Evolutionary conservation across 2,797 vertebrate genomes (phyloP), one percentile per base, ranked within the genome.

Genomic region (Champsocephalus esox): DNA sequence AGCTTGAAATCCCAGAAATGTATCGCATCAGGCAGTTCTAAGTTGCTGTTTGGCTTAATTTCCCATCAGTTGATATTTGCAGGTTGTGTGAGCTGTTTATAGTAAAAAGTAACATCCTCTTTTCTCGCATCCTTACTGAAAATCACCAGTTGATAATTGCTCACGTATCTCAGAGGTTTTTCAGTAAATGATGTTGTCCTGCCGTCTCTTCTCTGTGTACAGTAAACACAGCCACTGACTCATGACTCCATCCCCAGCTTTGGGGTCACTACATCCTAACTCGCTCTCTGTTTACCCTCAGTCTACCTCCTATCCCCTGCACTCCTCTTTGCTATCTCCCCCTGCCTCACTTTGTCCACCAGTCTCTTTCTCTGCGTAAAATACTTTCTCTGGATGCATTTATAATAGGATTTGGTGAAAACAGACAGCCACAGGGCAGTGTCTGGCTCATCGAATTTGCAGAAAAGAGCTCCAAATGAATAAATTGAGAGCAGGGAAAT

Each of bases 221-320:
- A 80, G 87, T 87, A 90, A 91, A 92, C 88, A 88, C 69, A 90
- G 77, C 57, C 73, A 52, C 79, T 89, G 83, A 89, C 85, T 90
- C 89, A 80, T 70, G 83, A 87, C 87, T 88, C 66, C 76, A 78
- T 87, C 71, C 80, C 71, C 57, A 72, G 75, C 84, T 81, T 85
- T 75, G 61, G 77, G 87, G 87, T 92, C 84, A 87, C 71, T 59
- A 43, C 73, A 78, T 77, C 66, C 70, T 80, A 64, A 77, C 77
- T 59, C 67, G 32, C 77, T 76, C 66, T 79, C 59, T 92, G 87
- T 91, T 89, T 90, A 80, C 84, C 77, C 84, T 82, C 66, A n/a
- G 5, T 88, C 76, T 44, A 38, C 68, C 74, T 69, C 51, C 67
- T 70, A 57, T 83, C 71, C 73, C 56, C 58, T 44, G 11, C 49